Conservation (phyloP, 2,797 vertebrate genomes). For the Gymnoscopelus microlampas region DNA sequence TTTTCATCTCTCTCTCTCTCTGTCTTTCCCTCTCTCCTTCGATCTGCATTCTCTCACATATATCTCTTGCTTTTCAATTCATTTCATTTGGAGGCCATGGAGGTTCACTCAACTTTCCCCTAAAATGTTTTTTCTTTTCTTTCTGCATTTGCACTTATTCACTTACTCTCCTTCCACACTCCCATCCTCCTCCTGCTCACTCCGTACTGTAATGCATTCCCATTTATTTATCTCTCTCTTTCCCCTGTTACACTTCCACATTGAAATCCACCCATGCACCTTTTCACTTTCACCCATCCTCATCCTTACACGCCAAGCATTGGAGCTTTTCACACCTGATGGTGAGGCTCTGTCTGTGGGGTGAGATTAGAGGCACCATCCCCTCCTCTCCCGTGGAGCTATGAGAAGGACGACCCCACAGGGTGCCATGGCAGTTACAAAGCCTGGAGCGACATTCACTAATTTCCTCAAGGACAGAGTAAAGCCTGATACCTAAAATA, state of each 20-base stretch:
- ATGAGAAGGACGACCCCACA: background rate
- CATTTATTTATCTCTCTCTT: background rate
- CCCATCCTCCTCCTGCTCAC: background rate
- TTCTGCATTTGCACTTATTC: too few relatives aligned
- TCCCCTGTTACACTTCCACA: background rate
- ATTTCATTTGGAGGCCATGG: too few relatives aligned
- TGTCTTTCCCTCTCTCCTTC: background rate
- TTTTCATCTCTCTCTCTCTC: background rate
- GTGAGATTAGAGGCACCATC: background rate
- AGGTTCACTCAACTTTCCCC: too few relatives aligned
- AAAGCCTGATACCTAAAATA: too few relatives aligned
- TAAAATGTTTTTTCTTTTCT: too few relatives aligned
- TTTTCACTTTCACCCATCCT: background rate
- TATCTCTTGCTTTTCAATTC: too few relatives aligned
- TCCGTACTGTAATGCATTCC: background rate
- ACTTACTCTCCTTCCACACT: background rate
- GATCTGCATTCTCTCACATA: background rate
- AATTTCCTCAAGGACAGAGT: too few relatives aligned
- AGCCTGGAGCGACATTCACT: background rate
- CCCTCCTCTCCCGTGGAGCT: background rate
- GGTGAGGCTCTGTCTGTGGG: background rate
- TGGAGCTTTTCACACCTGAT: conserved; percentile 9
- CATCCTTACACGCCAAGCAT: background rate
- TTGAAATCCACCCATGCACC: background rate
- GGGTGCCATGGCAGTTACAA: background rate